Conservation (phyloP, 2,888 invertebrate genomes). For the Embidobia sp. region DNA sequence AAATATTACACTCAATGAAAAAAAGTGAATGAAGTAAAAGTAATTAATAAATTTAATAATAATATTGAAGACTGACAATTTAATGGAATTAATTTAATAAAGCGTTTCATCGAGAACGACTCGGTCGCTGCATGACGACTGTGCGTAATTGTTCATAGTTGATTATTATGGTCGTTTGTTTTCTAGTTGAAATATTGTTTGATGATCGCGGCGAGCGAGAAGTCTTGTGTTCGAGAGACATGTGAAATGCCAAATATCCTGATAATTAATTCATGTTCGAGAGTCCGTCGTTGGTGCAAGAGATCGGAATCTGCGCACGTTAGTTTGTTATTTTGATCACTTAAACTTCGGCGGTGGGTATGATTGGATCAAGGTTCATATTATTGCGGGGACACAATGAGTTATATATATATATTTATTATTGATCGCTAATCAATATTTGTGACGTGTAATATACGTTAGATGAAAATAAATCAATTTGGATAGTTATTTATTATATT, state of each 20-base stretch:
- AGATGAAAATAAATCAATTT: slow-evolving; percentile 72
- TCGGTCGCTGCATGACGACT: slow-evolving; percentile 10
- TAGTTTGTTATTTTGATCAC: slow-evolving; percentile 49
- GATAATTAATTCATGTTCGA: slow-evolving; percentile 61
- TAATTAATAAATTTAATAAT: slow-evolving; percentile 2
- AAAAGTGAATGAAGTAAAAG: too few species aligned
- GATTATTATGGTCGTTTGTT: slow-evolving; percentile 1
- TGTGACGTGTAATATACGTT: slow-evolving; percentile 70
- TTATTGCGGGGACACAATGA: slow-evolving; percentile 67
- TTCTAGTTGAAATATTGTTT: slow-evolving; percentile 25
- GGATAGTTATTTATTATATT: slow-evolving; percentile 73
- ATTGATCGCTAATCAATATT: slow-evolving; percentile 65
- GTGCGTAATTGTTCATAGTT: slow-evolving; percentile 24
- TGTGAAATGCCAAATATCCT: slow-evolving; percentile 64
- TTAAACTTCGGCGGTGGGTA: slow-evolving; percentile 43
- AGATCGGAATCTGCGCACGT: slow-evolving; percentile 14
- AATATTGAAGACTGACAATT: slow-evolving; percentile 74
- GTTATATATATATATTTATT: slow-evolving; percentile 70
- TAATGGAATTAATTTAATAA: slow-evolving; percentile 58
- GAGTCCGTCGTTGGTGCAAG: slow-evolving; percentile 46
- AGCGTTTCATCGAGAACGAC: slow-evolving; percentile 64
- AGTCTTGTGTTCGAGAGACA: slow-evolving; percentile 13
- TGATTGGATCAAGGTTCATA: slow-evolving; percentile 53
- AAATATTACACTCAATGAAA: too few species aligned
- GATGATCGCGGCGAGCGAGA: not conserved